Base-by-base conservation (phyloP, 2,113 vertebrate species). In the Platichthys flesus region DNA sequence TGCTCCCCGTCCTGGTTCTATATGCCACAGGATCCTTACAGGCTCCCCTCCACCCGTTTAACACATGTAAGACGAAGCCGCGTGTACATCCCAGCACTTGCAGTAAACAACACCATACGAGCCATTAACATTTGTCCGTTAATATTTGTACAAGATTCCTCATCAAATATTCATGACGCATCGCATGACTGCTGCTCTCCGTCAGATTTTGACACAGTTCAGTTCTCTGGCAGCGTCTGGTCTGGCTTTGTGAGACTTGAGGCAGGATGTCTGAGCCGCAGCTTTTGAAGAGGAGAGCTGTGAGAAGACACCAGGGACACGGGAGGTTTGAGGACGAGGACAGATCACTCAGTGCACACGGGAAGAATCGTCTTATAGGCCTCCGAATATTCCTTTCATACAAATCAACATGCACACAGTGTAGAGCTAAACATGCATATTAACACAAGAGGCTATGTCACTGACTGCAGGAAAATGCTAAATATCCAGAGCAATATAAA, bases 91-190 rank as follows among this genome's bases (percentile, higher is more conserved):
- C 24, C 49, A 15, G 26, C 76, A 60, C 68, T 58, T 83, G 14
- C n/a, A 12, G 52, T 40, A 51, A 76, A 68, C 49, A 71, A 47
- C 62, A 28, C 16, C 18, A 68, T 21, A 15, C 2, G 1, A 84
- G 37, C 64, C 28, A 75, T 70, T 83, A 74, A 71, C 56, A 47
- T 79, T 74, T 77, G 51, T 54, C 51, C 51, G n/a, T 54, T 54
- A 20, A 54, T 54, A 45, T 79, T 78, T 86, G 74, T 67, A 67
- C 59, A 72, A 47, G 45, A 75, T 76, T 69, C 47, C 61, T 76
- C 26, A 70, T 85, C n/a, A 71, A 75, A 78, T 68, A 75, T 81
- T 85, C 12, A 68, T 62, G 21, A 78, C 56, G 71, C 70, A 28
- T 63, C 58, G 49, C 37, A 72, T 68, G 66, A 35, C 45, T 78